Evolutionary conservation across 2,113 vertebrate genomes (phyloP), one percentile per base, ranked within the genome.

Genomic region (Ceyx cyanopectus): DNA sequence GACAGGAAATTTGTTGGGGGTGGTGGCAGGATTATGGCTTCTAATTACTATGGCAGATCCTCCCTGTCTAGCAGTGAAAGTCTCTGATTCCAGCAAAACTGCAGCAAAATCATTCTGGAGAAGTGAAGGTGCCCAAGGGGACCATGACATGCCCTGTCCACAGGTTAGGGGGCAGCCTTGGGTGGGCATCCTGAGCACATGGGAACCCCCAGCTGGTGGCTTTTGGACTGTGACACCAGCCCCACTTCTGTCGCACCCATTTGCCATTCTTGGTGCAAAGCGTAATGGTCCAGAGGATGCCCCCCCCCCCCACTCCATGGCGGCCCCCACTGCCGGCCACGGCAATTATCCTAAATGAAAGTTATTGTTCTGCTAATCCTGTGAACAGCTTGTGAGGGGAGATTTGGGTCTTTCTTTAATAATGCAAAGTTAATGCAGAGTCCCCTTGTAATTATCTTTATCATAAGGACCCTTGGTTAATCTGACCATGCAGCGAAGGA

Each of bases 321-420:
- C 81, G 94, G 90, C 83, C 96, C 94, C 88, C 84, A 95, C 92
- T 24, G 53, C 96, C 40, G 70, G 97, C 93, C 96, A 97, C 80
- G 91, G 97, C 97, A 98, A 97, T 98, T 97, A 97, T 96, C 96
- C 93, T 96, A 97, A 97, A 98, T 97, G 98, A 98, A 98, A 98
- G 97, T 98, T 97, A 97, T 97, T 98, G 97, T 98, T 98, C 95
- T 96, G 97, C 94, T 98, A 98, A 98, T 98, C 98, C 97, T 1
- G 3, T 91, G 97, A 98, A 97, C 98, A 98, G 98, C 98, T 98
- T 98, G 97, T 90, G 9, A 94, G 85, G 95, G 93, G 97, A 98
- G 98, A 98, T 98, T 98, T 98, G 98, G 97, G 97, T 98, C 97
- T 98, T 97, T 97, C 97, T 98, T 98, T 98, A 98, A 98, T 98